Base-by-base conservation (phyloP, 2,113 vertebrate species). In the Perccottus glenii region DNA sequence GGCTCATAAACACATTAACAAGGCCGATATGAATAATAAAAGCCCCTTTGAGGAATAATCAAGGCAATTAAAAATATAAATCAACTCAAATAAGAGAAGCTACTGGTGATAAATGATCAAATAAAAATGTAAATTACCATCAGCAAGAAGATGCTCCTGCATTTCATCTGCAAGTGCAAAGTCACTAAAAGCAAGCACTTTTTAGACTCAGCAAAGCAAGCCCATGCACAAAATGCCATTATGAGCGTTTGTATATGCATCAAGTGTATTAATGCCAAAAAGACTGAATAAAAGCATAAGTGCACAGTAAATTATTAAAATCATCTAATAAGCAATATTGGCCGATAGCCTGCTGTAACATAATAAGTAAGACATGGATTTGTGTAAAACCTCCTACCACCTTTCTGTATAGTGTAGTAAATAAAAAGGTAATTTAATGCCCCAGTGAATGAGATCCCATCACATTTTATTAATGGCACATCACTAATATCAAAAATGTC, bases 191-290 rank as follows among this genome's bases (percentile, higher is more conserved):
- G 32, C 15, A 50, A 50, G 9, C 9, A 38, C 12, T 6, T 55
- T 27, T 55, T 53, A 35, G 32, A 15, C 15, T 15, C 16, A 7
- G 15, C 5, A 48, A 48, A 48, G 15, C 47, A 48, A 6, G 12
- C 52, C 32, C 8, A 12, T 36, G 8, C 12, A 35, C 52, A 9
- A n/a, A 38, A 33, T 55, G 52, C 36, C 36, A 55, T 55, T 36
- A 55, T 12, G 10, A 55, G 12, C 36, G 14, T 55, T 55, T 55
- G n/a, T 36, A 40, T 40, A 40, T 40, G 38, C 35, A 36, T 55
- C 52, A 55, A 36, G 32, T 15, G 52, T 55, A 55, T 38, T 55
- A 55, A 33, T 55, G 51, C 33, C 27, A 55, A 55, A n/a, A 14
- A n/a, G 33, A 33, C 33, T 55, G n/a, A 36, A 55, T 55, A 36